These are phyloP conservation scores for Holacanthus passer DNA, from an alignment of 2,113 vertebrate species.

Conservation along the genomic window DNA sequence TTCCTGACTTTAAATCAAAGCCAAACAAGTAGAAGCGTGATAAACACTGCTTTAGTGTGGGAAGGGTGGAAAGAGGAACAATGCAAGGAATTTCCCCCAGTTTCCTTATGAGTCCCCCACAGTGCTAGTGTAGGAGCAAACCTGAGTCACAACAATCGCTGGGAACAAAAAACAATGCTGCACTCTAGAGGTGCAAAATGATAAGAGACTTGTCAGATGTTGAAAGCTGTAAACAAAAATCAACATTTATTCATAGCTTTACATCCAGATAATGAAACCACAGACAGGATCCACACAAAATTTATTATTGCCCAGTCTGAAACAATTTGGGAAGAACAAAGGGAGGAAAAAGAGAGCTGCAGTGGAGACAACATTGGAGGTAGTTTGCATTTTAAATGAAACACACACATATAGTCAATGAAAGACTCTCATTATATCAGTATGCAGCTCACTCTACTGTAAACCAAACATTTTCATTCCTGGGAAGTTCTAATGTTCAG, in stretches of 20 bases:
- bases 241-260: slow-evolving; percentile 33
- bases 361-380: slow-evolving; percentile 40
- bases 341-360: background rate
- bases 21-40: background rate
- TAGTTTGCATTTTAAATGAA: slow-evolving; percentile 40
- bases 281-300: slow-evolving; percentile 1
- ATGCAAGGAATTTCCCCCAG: slow-evolving; percentile 73
- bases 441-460: background rate
- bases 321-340: slow-evolving; percentile 33
- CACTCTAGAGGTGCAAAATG: slow-evolving; percentile 56
- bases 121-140: slow-evolving; percentile 10
- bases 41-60: slow-evolving; percentile 21
- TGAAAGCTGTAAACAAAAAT: background rate
- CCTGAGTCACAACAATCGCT: background rate
- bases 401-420: background rate
- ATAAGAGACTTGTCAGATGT: background rate
- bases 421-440: background rate
- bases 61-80: slow-evolving; percentile 69
- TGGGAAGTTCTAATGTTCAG: background rate
- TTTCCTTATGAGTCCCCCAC: slow-evolving; percentile 56
- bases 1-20: background rate
- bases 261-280: slow-evolving; percentile 30
- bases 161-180: slow-evolving; percentile 51
- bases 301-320: slow-evolving; percentile 4
- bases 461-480: background rate